Conservation (phyloP, 2,797 vertebrate species). For the Pipistrellus nathusii region DNA sequence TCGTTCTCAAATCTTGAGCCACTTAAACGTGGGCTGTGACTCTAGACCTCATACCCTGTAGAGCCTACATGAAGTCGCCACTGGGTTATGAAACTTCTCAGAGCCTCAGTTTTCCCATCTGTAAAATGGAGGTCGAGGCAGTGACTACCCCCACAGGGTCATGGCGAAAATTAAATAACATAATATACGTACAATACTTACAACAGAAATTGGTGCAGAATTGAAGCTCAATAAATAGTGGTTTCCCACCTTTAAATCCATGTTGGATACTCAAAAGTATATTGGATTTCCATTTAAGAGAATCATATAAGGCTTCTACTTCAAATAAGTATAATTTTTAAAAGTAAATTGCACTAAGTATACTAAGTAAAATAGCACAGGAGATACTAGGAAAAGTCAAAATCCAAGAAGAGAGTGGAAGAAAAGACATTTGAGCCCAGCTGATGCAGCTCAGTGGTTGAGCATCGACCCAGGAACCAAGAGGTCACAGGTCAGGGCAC, state of each 20-base stretch:
- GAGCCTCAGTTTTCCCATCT: neutral
- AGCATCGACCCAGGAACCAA: too few relatives aligned
- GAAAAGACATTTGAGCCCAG: neutral
- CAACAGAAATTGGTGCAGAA: neutral
- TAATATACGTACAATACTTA: neutral
- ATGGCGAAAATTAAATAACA: neutral
- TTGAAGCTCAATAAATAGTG: neutral
- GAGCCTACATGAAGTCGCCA: neutral
- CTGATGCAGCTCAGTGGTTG: neutral
- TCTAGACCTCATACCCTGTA: neutral
- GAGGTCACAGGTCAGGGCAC: too few relatives aligned
- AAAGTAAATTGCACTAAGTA: neutral
- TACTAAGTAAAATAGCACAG: neutral
- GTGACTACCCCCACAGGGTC: neutral
- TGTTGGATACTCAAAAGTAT: neutral
- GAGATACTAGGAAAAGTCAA: neutral
- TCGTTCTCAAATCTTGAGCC: slow-evolving; percentile 10
- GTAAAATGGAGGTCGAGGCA: neutral
- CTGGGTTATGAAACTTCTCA: neutral
- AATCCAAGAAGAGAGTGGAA: neutral
- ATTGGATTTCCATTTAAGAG: neutral
- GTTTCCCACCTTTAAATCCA: neutral
- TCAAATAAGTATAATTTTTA: neutral
- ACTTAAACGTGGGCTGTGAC: neutral
- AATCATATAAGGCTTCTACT: neutral